Base-by-base conservation (phyloP, 1,140 invertebrate genomes). In the Drosophila hydei region DNA sequence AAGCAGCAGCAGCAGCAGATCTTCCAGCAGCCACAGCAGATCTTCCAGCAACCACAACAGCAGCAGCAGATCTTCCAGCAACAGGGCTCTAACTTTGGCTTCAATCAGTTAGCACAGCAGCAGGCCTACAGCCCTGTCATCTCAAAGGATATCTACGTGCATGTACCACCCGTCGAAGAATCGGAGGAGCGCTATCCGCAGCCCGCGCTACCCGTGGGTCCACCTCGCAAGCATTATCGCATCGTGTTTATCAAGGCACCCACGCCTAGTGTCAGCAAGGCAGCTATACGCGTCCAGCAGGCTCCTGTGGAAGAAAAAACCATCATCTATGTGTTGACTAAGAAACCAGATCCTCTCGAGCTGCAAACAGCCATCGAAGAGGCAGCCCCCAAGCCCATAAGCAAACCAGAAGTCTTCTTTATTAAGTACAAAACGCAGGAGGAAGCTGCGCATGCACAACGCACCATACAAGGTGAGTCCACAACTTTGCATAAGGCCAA, bases 201-300 rank as follows among this genome's bases (percentile, higher is more conserved):
- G 50, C 75, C 77, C 4, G 48, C 42, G 4, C 45, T 79, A 21
- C 80, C 79, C 1, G 47, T 70, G 3, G 48, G 59, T 3, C 93
- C 94, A 11, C 93, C 95, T 70, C 95, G 96, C 90, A 96, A 96
- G 77, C 95, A 96, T 91, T 96, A 96, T 93, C 96, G 96, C 91
- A 96, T 97, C 75, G 96, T 97, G 84, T 96, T 96, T 94, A 96
- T 97, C 89, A 96, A 96, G 93, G 95, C 96, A 21, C 96, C 96
- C 38, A 94, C 95, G 51, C 93, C 94, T 9, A 94, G 95, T 64
- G 93, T 84, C 92, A 95, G 60, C 93, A 94, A 77, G 94, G 94
- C 16, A 0, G 93, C 93, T 0, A 84, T 95, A 94, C 95, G 79
- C 43, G 60, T 91, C 5, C 92, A 93, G 58, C 93, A 95, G 68